These are phyloP conservation scores for Chrysogorgia sp. DNA, from an alignment of 92 coral and sea anemone species.

Conservation along the genomic window DNA sequence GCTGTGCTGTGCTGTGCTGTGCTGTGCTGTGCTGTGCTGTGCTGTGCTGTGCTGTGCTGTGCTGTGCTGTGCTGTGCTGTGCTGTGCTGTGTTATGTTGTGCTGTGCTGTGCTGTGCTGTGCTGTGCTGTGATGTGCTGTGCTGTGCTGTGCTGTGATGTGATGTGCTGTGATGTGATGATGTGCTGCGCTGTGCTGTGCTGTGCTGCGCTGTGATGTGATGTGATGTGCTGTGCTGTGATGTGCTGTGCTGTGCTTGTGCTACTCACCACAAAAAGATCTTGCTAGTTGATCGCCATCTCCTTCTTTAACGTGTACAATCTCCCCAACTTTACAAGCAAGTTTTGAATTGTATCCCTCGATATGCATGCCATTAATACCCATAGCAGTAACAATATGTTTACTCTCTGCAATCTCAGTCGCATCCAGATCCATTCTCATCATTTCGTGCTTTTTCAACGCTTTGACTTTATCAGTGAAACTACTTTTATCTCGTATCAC, in stretches of 20 bases:
- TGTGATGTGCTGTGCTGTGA: no score
- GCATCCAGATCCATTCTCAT: constrained; percentile 60
- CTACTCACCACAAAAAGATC: constrained; percentile 82
- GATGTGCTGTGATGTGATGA: no score
- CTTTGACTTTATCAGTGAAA: constrained; percentile 63
- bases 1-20: no score
- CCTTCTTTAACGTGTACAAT: constrained; percentile 63
- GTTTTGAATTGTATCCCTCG: constrained; percentile 57
- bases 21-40: no score
- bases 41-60: no score
- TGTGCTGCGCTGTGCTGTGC: not conserved
- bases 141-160: no score
- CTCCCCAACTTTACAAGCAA: constrained; percentile 74
- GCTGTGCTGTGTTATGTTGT: no score
- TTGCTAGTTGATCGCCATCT: constrained; percentile 71
- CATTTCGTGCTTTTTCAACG: constrained; percentile 66
- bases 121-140: no score
- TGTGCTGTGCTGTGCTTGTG: no score
- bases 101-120: no score
- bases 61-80: no score
- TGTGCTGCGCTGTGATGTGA: no score
- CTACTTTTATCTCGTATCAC: constrained; percentile 70
- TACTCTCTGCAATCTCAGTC: not conserved
- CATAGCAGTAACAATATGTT: constrained; percentile 13
- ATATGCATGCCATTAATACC: constrained; percentile 53